Evolutionary conservation across 2,797 vertebrate genomes (phyloP).

Genomic region (Loriculus beryllinus): DNA sequence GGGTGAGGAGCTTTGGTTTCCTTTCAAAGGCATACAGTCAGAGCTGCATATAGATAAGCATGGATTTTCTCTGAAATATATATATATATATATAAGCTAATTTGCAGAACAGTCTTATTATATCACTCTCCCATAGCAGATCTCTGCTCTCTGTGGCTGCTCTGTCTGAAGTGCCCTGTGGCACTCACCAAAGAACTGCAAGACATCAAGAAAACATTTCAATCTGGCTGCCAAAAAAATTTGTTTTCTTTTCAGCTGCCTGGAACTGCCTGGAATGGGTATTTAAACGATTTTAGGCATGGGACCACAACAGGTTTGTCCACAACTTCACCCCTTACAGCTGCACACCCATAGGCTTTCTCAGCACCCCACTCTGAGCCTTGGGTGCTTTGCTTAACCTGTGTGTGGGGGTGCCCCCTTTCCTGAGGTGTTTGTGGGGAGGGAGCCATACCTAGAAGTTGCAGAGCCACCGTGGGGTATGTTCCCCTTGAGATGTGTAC

Average conservation of each 20-base stretch:
- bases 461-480: accelerated
- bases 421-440: accelerated
- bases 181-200: not conserved
- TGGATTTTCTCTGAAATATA: not conserved
- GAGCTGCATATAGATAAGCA: not conserved
- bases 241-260: not conserved
- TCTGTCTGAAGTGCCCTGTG: not conserved
- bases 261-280: not conserved
- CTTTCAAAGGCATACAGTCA: accelerated
- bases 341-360: not conserved
- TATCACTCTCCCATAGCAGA: not conserved
- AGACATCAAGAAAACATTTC: not conserved
- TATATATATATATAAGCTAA: not conserved
- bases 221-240: not conserved
- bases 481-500: not conserved
- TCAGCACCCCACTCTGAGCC: not conserved
- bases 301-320: not conserved
- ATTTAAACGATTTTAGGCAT: not conserved
- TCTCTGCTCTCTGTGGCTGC: not conserved
- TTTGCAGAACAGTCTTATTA: not conserved
- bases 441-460: not conserved
- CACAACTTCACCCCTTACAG: not conserved
- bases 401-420: not conserved
- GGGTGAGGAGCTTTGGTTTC: not conserved
- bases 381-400: not conserved